These are phyloP conservation scores for Brachyhypopomus gauderio DNA, from an alignment of 2,113 vertebrate species.

Conservation along the genomic window DNA sequence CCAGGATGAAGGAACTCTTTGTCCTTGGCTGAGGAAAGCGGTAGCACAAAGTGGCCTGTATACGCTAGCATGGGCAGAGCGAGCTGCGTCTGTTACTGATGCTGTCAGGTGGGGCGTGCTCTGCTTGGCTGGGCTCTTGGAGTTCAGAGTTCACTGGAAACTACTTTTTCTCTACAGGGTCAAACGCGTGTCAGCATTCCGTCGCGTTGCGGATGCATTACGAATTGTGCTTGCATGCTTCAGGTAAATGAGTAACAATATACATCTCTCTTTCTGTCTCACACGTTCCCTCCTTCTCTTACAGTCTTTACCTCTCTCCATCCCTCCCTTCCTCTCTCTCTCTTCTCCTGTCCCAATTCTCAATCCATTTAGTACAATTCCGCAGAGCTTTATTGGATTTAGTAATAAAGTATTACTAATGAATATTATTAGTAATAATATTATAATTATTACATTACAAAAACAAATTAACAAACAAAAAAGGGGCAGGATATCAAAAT, in stretches of 20 bases:
- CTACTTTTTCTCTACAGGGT: constrained; percentile 56
- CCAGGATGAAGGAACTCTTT: not conserved
- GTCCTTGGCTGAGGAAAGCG: not conserved
- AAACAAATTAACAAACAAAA: too few species aligned
- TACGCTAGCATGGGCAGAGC: constrained; percentile 31
- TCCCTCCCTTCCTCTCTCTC: too few species aligned
- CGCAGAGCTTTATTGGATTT: too few species aligned
- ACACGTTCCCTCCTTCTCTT: too few species aligned
- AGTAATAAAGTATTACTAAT: too few species aligned
- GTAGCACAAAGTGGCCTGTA: not conserved
- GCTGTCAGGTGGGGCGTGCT: constrained; percentile 54
- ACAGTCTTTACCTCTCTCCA: too few species aligned
- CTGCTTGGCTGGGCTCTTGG: constrained; percentile 15
- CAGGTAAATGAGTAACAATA: constrained; percentile 28
- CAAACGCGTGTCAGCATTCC: constrained; percentile 28
- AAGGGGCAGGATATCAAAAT: too few species aligned
- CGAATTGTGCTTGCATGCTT: constrained; percentile 15
- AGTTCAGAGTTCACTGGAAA: constrained; percentile 15
- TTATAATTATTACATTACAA: too few species aligned
- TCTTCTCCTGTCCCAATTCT: too few species aligned
- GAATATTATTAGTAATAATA: too few species aligned
- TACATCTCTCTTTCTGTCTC: too few species aligned
- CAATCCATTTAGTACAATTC: too few species aligned
- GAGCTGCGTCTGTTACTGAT: constrained; percentile 69
- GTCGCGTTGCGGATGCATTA: constrained; percentile 24